Evolutionary conservation across 1,140 invertebrate genomes (phyloP).

Genomic region (Archivesica marissinica): DNA sequence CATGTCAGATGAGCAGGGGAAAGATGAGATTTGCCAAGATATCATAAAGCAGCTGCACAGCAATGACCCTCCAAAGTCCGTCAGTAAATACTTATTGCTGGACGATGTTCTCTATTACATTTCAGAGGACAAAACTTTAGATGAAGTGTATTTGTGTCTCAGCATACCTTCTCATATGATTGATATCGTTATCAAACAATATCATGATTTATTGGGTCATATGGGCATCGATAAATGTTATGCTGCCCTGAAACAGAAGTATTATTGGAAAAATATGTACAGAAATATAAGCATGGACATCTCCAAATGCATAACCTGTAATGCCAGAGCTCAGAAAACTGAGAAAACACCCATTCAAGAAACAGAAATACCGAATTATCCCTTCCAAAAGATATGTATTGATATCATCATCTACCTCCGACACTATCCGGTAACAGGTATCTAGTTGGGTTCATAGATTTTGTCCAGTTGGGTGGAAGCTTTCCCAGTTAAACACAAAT

Average conservation of each 20-base stretch:
- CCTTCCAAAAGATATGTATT: not conserved
- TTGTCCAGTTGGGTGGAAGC: slow-evolving; percentile 28
- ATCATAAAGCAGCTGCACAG: slow-evolving; percentile 24
- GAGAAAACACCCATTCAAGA: slow-evolving; percentile 18
- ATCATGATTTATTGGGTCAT: slow-evolving; percentile 23
- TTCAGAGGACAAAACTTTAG: not conserved
- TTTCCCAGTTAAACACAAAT: slow-evolving; percentile 28
- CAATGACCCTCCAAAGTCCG: not conserved
- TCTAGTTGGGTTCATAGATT: slow-evolving; percentile 22
- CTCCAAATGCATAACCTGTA: not conserved
- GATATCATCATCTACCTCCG: not conserved
- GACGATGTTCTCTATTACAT: slow-evolving; percentile 22
- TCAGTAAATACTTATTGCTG: not conserved
- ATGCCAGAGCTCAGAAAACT: not conserved
- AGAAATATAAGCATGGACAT: not conserved
- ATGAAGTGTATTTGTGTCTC: not conserved
- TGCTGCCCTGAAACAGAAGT: slow-evolving; percentile 1
- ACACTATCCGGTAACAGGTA: slow-evolving; percentile 17
- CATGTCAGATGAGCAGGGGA: not conserved
- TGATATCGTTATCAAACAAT: slow-evolving; percentile 6
- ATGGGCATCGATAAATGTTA: slow-evolving; percentile 34
- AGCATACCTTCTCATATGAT: not conserved
- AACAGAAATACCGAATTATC: slow-evolving; percentile 26
- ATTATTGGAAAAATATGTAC: slow-evolving; percentile 26
- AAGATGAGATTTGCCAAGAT: not conserved